Conservation (phyloP, 2,113 vertebrate species). For the Toxotes chatareus region DNA sequence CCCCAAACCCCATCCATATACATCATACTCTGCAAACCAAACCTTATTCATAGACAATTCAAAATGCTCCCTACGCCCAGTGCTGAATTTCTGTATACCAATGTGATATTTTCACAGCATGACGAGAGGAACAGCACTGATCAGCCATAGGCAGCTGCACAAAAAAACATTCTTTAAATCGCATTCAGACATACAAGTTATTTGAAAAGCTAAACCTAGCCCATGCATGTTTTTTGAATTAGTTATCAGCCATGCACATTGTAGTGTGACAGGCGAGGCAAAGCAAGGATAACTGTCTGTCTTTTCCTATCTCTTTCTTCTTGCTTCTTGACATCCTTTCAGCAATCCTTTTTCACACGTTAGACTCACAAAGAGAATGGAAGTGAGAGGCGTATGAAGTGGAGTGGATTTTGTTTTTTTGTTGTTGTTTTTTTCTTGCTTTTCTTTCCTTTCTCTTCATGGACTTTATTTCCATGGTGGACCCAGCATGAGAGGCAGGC, state of each 20-base stretch:
- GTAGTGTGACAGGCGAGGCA: conserved; percentile 71
- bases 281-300: conserved; percentile 65
- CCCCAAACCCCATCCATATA: conserved; percentile 71
- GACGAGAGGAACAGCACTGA: conserved; percentile 69
- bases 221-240: conserved; percentile 76
- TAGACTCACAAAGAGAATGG: conserved; percentile 75
- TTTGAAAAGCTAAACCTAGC: conserved; percentile 63
- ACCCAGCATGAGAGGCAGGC: conserved; percentile 61
- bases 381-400: conserved; percentile 76
- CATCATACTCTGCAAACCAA: conserved; percentile 69
- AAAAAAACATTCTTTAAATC: conserved; percentile 68
- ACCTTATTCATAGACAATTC: conserved; percentile 45
- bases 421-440: neutral
- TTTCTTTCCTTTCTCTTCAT: conserved; percentile 24
- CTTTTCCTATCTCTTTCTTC: conserved; percentile 49
- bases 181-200: conserved; percentile 63
- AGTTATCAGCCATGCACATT: conserved; percentile 76
- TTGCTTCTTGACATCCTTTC: conserved; percentile 66
- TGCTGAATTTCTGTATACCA: conserved; percentile 53
- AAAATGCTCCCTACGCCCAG: conserved; percentile 26
- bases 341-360: conserved; percentile 81
- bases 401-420: conserved; percentile 65
- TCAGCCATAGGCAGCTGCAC: conserved; percentile 72
- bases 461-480: conserved; percentile 76
- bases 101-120: conserved; percentile 55